phyloP scores from a whole-genome alignment of 2,888 invertebrate species.

The Parnassius mnemosyne region DNA sequence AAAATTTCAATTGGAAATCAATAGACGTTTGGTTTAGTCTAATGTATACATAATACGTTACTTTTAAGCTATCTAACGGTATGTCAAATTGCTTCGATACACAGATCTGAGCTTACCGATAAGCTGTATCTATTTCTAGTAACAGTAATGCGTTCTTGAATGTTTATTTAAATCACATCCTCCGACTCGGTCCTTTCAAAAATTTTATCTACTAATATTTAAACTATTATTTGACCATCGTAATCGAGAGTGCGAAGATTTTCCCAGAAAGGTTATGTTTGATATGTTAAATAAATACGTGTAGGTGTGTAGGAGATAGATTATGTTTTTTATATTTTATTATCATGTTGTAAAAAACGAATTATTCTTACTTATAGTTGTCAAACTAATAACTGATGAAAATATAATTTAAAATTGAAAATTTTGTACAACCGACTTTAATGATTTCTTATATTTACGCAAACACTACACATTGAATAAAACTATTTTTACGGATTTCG shows the following conservation, averaged over 20 bases:
- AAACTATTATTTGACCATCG: constrained; percentile 49
- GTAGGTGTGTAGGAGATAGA: not conserved
- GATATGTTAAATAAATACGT: constrained; percentile 1
- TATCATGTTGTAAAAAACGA: no score
- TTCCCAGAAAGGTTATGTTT: constrained; percentile 40
- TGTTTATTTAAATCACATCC: constrained; percentile 64
- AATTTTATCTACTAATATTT: constrained; percentile 49
- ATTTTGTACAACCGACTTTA: no score
- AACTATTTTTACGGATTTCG: no score
- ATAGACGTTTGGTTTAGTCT: not conserved
- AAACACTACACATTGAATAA: no score
- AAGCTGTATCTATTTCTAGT: constrained; percentile 39
- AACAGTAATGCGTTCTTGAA: constrained; percentile 38
- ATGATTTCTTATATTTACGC: no score
- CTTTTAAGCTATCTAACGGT: constrained; percentile 29
- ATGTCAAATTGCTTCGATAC: constrained; percentile 32
- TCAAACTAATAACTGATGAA: no score
- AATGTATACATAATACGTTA: constrained; percentile 27
- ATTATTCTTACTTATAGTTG: no score
- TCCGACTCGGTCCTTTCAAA: not conserved
- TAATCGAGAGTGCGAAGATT: constrained; percentile 47
- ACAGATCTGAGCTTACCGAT: constrained; percentile 30
- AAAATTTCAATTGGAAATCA: constrained; percentile 17
- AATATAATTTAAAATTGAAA: no score
- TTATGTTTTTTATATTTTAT: no score